Percentiles rank a stretch among this genome's conserved stretches.
Evolutionary conservation across 2,888 invertebrate genomes (phyloP).

Genomic region (Polydrusus cervinus): DNA sequence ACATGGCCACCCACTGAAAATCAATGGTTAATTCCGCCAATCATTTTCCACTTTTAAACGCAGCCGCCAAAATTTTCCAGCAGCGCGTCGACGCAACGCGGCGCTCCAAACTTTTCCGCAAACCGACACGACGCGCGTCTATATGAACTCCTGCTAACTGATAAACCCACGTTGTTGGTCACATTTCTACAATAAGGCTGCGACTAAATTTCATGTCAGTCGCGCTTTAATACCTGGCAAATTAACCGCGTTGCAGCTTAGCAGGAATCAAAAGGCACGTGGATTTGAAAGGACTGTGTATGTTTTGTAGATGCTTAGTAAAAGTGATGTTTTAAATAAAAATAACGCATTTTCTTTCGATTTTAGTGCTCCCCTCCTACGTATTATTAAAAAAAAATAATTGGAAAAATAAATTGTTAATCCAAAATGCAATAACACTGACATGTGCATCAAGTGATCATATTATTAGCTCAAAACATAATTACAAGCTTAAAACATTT

Average conservation of each 20-base stretch:
- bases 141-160: constrained; percentile 26
- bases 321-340: constrained; percentile 41
- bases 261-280: constrained; percentile 34
- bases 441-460: constrained; percentile 8
- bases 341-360: constrained; percentile 26
- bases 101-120: constrained; percentile 30
- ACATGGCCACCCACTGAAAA: constrained; percentile 41
- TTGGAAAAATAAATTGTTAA: background rate
- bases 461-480: constrained; percentile 3
- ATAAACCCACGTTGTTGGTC: constrained; percentile 29
- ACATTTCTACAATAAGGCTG: constrained; percentile 19
- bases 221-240: constrained; percentile 29
- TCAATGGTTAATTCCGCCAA: constrained; percentile 37
- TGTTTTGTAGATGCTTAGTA: constrained; percentile 45
- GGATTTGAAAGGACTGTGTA: constrained; percentile 29
- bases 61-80: constrained; percentile 41
- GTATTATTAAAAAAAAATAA: background rate
- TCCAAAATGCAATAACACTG: background rate
- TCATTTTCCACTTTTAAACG: constrained; percentile 23
- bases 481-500: background rate
- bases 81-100: constrained; percentile 37
- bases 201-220: constrained; percentile 35
- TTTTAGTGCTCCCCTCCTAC: constrained; percentile 12
- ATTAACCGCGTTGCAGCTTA: constrained; percentile 38
- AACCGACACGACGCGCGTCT: constrained; percentile 29